These are phyloP conservation scores for Pseudobourletiella spinata DNA, from an alignment of 1,140 invertebrate genomes.

Conservation along the genomic window DNA sequence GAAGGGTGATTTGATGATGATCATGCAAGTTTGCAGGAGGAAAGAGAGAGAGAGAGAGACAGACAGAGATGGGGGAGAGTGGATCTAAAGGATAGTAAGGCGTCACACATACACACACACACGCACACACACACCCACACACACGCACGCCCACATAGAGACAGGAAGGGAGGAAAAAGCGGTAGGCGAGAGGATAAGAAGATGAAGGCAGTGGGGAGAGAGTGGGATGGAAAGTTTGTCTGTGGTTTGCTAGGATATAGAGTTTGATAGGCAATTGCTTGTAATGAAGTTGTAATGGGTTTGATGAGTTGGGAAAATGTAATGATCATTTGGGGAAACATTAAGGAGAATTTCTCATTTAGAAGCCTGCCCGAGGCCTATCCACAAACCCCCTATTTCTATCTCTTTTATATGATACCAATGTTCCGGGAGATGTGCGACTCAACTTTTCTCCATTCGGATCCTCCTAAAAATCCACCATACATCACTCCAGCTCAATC, in stretches of 20 bases:
- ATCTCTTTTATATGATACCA: constrained; percentile 31
- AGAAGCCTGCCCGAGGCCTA: constrained; percentile 25
- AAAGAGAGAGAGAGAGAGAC: constrained; percentile 13
- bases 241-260: constrained; percentile 20
- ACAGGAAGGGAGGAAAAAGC: constrained; percentile 5
- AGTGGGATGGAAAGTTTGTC: constrained; percentile 30
- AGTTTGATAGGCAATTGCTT: constrained; percentile 35
- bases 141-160: no score
- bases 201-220: background rate
- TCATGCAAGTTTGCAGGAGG: constrained; percentile 22
- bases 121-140: no score
- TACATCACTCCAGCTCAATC: constrained; percentile 34
- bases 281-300: constrained; percentile 34
- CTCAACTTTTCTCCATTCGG: background rate
- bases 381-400: constrained; percentile 22
- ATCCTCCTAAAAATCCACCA: constrained; percentile 26
- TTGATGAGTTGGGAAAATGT: constrained; percentile 28
- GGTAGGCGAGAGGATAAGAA: background rate
- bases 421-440: constrained; percentile 18
- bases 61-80: no score
- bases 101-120: no score
- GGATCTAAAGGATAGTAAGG: background rate
- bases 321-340: constrained; percentile 34
- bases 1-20: constrained; percentile 31
- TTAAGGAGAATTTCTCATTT: constrained; percentile 35